Conservation (phyloP, 2,888 invertebrate species). For the Sminthurides aquaticus region DNA sequence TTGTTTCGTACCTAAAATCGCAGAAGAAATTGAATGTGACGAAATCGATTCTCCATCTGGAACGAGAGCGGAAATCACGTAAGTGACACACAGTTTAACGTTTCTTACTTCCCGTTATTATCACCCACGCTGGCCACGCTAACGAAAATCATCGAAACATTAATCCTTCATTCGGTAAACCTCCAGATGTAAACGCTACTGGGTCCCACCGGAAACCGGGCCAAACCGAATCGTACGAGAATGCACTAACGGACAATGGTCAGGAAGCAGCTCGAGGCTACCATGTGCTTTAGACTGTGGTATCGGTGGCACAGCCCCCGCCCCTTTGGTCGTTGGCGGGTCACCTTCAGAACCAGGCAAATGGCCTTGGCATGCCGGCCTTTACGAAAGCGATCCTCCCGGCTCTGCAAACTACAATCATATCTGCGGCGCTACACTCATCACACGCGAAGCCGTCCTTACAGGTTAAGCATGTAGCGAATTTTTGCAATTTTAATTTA, state of each 20-base stretch:
- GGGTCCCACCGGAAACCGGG: constrained; percentile 21
- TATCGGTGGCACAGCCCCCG: constrained; percentile 17
- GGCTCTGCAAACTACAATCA: constrained; percentile 17
- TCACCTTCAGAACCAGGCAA: constrained; percentile 24
- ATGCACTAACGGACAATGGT: constrained; percentile 19
- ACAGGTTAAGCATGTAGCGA: constrained; percentile 22
- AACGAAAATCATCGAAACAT: too few species aligned
- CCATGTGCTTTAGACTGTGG: constrained; percentile 26
- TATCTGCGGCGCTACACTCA: constrained; percentile 29
- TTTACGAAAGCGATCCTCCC: constrained; percentile 25
- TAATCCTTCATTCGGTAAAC: too few species aligned
- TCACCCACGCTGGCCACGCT: too few species aligned
- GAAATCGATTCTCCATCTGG: constrained; percentile 3
- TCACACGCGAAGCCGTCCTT: constrained; percentile 20
- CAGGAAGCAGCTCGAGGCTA: constrained; percentile 16
- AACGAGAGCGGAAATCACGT: constrained; percentile 16
- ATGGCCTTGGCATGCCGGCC: constrained; percentile 32
- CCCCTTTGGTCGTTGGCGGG: constrained; percentile 22
- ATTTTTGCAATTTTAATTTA: not conserved
- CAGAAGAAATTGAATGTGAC: constrained; percentile 14
- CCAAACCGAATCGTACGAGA: constrained; percentile 1
- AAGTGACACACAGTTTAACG: not conserved
- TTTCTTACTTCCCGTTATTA: too few species aligned
- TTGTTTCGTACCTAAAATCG: constrained; percentile 10
- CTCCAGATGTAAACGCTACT: constrained; percentile 12